A percentile compares a stretch with the other conserved stretches of the same genome.
phyloP scores from a whole-genome alignment of 2,113 vertebrate genomes.

The Pardalotus punctatus region DNA sequence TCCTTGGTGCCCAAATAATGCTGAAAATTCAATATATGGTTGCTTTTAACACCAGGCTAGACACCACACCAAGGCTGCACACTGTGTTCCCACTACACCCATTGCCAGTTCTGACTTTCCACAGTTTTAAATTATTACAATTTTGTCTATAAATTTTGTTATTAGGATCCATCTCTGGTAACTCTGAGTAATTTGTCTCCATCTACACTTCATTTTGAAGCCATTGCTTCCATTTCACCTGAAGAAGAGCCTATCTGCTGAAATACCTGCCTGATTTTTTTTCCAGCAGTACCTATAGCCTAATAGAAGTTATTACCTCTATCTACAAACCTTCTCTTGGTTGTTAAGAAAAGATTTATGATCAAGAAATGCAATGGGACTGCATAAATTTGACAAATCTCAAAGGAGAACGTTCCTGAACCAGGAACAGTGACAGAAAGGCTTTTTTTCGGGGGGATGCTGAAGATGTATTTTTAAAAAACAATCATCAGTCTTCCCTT shows the following conservation, averaged over 20 bases:
- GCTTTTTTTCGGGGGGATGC: not conserved
- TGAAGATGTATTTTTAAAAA: not conserved
- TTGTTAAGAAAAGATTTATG: not conserved
- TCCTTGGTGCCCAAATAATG: not conserved
- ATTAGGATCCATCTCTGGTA: not conserved
- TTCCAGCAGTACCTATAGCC: not conserved
- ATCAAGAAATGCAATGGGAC: not conserved
- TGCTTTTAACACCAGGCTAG: not conserved
- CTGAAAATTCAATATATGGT: not conserved
- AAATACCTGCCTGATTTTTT: slow-evolving; percentile 15
- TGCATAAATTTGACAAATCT: not conserved
- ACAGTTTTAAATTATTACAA: not conserved
- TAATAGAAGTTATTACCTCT: not conserved
- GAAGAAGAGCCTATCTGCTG: not conserved
- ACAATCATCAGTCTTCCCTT: not conserved
- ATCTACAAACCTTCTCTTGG: not conserved
- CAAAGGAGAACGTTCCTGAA: not conserved
- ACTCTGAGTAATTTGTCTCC: not conserved
- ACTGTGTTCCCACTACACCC: fast-evolving
- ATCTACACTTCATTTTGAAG: not conserved
- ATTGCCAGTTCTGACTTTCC: not conserved
- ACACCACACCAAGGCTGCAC: not conserved
- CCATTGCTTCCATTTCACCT: not conserved
- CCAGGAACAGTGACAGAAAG: not conserved
- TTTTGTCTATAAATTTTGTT: not conserved